phyloP scores from a whole-genome alignment of 2,113 vertebrate species.

The Notechis scutatus region DNA sequence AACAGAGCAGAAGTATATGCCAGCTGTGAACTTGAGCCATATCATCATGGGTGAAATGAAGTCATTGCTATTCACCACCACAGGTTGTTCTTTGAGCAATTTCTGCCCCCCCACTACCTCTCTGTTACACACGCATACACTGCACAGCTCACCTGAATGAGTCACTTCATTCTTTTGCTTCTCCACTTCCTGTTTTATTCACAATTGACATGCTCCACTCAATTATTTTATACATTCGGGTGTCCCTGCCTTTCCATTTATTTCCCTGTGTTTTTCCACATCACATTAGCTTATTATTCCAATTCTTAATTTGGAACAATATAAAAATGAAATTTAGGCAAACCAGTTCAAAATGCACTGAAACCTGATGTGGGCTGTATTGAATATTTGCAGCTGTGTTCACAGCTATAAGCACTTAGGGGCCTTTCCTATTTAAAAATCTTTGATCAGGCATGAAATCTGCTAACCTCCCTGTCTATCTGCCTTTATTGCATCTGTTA shows the following conservation, averaged over 20 bases:
- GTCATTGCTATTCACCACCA: accelerated
- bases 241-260: neutral
- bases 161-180: neutral
- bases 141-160: neutral
- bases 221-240: neutral
- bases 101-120: neutral
- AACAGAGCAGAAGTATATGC: neutral
- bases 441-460: neutral
- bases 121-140: neutral
- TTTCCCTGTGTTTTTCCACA: neutral
- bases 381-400: neutral
- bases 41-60: neutral
- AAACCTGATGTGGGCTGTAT: neutral
- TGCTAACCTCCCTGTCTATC: neutral
- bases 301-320: neutral
- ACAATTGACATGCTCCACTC: neutral
- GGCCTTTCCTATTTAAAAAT: neutral
- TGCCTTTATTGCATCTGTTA: neutral
- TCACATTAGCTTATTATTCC: neutral
- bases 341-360: neutral
- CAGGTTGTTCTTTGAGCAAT: neutral
- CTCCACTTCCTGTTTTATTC: neutral
- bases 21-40: neutral
- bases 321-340: neutral
- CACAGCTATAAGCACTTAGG: neutral